Evolutionary conservation across 2,797 vertebrate genomes (phyloP).

Genomic region (Oreochromis mossambicus): DNA sequence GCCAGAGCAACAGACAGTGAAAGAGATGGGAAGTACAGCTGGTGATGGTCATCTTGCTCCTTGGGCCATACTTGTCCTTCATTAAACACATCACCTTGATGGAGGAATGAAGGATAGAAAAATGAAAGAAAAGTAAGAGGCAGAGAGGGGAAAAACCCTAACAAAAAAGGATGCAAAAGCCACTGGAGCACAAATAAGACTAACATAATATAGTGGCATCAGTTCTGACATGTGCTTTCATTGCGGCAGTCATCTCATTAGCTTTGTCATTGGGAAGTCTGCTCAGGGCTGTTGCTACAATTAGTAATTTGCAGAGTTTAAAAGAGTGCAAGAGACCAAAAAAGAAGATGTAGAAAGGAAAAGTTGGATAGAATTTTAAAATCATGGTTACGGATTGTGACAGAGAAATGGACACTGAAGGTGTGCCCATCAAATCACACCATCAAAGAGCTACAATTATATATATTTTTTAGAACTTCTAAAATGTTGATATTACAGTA

Average conservation of each 20-base stretch:
- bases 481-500: neutral
- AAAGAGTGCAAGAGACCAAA: neutral
- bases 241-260: constrained; percentile 53
- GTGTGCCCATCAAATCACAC: neutral
- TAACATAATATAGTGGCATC: constrained; percentile 21
- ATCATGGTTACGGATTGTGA: neutral
- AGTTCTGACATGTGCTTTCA: constrained; percentile 14
- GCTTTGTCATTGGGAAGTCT: constrained; percentile 49
- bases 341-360: neutral
- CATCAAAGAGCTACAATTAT: neutral
- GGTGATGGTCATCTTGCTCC: constrained; percentile 26
- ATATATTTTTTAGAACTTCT: neutral
- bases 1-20: neutral
- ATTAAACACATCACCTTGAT: constrained; percentile 43
- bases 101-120: constrained; percentile 2
- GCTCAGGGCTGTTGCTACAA: constrained; percentile 53
- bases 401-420: neutral
- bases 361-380: neutral
- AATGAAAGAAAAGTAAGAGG: neutral
- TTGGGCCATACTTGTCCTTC: constrained; percentile 40
- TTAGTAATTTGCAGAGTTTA: constrained; percentile 40
- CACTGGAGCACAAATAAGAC: constrained; percentile 3
- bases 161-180: neutral
- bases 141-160: neutral
- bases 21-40: constrained; percentile 23